Evolutionary conservation across 2,888 invertebrate species (phyloP), one percentile per base, ranked within the genome.

Genomic region (Leptopilina syphax): DNA sequence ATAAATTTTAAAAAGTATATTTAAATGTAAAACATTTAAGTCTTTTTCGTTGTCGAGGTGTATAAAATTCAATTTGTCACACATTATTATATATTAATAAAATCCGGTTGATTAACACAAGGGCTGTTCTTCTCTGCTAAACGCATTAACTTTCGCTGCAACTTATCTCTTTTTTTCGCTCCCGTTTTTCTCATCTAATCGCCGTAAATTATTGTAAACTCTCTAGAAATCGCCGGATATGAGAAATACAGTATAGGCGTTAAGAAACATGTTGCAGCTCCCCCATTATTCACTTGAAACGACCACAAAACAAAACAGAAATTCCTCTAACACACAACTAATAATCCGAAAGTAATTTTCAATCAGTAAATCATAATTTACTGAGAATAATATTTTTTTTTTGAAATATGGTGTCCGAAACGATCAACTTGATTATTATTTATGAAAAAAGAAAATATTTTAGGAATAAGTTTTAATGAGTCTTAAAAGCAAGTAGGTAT

Each of bases 151-250:
- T 73, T 73, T 73, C 73, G 57, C 73, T 34, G 12, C 34, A 27
- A 73, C 13, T 73, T 57, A 57, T 73, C 34, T 73, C n/a, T 34
- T 73, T 73, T 68, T n/a, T 8, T n/a, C 50, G 8, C n/a, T n/a
- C 54, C 34, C 34, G 34, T 73, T 73, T 41, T 73, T 73, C 73
- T 57, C 57, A 24, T 34, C 34, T 54, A 57, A 73, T 73, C 34
- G 27, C 34, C 10, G 8, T n/a, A 34, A 73, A 73, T 73, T 73
- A 73, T 73, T 73, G 41, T 81, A 80, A 65, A 66, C 77, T 54
- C 41, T 81, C 85, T 86, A 85, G 87, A 87, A 86, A 88, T 87
- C 81, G 83, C 85, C 85, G 89, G 88, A 89, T 87, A 87, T 85
- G 84, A 87, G 85, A 84, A 86, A 65, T 79, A 84, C 81, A 81